These are phyloP conservation scores for Asarcornis scutulata DNA, from an alignment of 2,113 vertebrate species.

Conservation along the genomic window DNA sequence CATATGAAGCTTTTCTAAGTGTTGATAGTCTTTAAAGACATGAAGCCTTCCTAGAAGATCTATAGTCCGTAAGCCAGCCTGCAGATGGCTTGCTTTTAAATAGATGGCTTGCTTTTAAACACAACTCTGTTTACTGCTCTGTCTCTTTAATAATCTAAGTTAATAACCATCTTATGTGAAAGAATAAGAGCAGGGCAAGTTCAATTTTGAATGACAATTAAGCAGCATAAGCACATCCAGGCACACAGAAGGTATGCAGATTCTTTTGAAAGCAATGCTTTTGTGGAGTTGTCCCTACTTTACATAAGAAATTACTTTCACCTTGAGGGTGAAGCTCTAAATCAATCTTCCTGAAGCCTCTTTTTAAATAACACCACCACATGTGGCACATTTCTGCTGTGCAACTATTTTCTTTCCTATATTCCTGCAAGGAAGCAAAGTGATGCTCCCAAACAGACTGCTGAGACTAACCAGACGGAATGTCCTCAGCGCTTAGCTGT, in stretches of 20 bases:
- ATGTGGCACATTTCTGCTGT: background rate
- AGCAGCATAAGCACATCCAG: background rate
- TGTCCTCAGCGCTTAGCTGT: background rate
- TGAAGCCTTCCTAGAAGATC: background rate
- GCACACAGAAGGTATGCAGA: background rate
- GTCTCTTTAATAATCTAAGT: background rate
- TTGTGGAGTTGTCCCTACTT: background rate
- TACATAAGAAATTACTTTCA: background rate
- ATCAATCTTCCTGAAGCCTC: constrained; percentile 6
- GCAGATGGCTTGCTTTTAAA: background rate
- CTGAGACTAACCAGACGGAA: background rate
- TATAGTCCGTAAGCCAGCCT: background rate
- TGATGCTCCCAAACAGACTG: background rate
- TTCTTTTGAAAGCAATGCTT: background rate
- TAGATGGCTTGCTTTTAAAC: background rate
- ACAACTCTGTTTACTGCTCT: background rate
- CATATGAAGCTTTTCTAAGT: background rate
- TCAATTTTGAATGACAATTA: background rate
- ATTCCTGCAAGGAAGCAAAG: background rate
- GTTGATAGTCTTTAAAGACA: background rate
- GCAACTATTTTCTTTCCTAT: background rate
- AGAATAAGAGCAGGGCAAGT: background rate
- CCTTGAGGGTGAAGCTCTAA: background rate
- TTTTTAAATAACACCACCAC: background rate
- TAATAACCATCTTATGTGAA: background rate